phyloP scores from a whole-genome alignment of 2,113 vertebrate species.

The Stegostoma tigrinum region DNA sequence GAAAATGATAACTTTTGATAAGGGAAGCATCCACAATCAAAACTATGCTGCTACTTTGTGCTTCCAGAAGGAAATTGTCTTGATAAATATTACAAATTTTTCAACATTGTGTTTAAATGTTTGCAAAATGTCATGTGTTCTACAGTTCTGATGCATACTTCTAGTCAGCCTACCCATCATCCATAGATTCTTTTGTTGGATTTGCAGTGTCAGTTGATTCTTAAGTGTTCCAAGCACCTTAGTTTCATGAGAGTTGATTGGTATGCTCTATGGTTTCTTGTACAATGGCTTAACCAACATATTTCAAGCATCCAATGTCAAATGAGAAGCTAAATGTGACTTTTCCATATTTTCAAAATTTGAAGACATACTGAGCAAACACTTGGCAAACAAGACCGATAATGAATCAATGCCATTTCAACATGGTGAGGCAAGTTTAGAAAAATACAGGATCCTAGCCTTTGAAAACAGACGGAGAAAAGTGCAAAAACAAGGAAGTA shows the following conservation, averaged over 20 bases:
- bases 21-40: not conserved
- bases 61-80: not conserved
- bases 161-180: not conserved
- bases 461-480: not conserved
- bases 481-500: not conserved
- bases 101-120: not conserved
- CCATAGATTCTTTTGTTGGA: not conserved
- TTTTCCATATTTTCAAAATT: not conserved
- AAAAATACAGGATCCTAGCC: not conserved
- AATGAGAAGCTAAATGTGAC: not conserved
- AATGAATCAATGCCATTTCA: not conserved
- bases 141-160: not conserved
- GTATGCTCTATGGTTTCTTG: not conserved
- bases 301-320: not conserved
- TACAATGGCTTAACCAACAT: not conserved
- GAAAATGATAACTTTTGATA: not conserved
- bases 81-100: constrained; percentile 7
- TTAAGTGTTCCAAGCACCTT: not conserved
- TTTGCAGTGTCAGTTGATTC: not conserved
- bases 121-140: not conserved
- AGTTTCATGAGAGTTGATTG: not conserved
- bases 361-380: not conserved
- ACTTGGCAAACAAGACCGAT: not conserved
- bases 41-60: not conserved
- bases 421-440: not conserved